These are phyloP conservation scores for Plecotus auritus DNA, from an alignment of 2,113 vertebrate species.

Conservation along the genomic window DNA sequence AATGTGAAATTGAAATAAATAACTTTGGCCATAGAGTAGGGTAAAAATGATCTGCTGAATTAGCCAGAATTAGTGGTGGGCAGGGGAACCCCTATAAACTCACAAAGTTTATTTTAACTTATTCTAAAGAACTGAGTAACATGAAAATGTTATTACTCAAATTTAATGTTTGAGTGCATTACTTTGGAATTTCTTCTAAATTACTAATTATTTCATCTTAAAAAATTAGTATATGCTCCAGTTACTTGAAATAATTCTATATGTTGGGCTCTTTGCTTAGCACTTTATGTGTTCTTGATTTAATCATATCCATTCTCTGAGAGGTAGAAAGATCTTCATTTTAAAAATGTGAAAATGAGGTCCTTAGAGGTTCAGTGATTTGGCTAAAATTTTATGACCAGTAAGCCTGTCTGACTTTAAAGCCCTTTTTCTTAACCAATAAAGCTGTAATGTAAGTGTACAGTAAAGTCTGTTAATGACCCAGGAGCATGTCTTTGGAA, in stretches of 20 bases:
- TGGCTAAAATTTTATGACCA: not conserved
- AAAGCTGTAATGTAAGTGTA: not conserved
- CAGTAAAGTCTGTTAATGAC: not conserved
- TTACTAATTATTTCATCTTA: not conserved
- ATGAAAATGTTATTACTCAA: not conserved
- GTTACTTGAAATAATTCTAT: not conserved
- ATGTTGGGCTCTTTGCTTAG: not conserved
- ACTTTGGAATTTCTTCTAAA: not conserved
- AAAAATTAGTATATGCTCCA: not conserved
- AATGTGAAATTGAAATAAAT: slow-evolving; percentile 33
- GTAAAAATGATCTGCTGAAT: not conserved
- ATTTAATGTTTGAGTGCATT: not conserved
- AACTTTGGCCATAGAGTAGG: not conserved
- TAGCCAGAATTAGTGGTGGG: not conserved
- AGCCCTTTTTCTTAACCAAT: not conserved
- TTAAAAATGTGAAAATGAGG: slow-evolving; percentile 8
- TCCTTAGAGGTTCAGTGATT: not conserved
- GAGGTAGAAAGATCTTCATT: not conserved
- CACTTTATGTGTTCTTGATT: not conserved
- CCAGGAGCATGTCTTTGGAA: not conserved
- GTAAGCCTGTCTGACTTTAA: not conserved
- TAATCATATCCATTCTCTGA: not conserved
- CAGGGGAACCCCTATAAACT: not conserved
- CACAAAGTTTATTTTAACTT: not conserved
- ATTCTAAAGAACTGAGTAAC: not conserved